Percentiles rank a stretch among this genome's conserved stretches.
Evolutionary conservation across 2,888 invertebrate genomes (phyloP).

Genomic region (Macrophya annulata): DNA sequence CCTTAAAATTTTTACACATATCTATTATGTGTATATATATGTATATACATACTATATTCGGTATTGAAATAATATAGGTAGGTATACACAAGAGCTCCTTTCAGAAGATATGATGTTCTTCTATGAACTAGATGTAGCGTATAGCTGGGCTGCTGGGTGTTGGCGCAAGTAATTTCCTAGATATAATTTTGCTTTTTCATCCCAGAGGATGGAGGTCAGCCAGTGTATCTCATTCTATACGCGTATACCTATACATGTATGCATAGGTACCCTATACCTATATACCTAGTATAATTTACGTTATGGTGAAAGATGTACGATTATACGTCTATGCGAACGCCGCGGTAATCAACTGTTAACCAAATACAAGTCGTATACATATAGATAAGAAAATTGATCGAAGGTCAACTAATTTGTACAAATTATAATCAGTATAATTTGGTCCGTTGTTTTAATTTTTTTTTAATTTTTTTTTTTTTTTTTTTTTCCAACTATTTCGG

Average conservation of each 20-base stretch:
- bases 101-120: conserved; percentile 22
- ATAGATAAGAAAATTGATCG: not conserved
- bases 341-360: no score
- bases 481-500: not conserved
- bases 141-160: conserved; percentile 25
- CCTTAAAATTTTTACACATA: not conserved
- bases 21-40: not conserved
- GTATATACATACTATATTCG: not conserved
- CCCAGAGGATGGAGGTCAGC: conserved; percentile 47
- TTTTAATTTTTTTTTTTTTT: not conserved
- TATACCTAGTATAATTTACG: not conserved
- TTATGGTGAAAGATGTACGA: not conserved
- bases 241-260: no score
- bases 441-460: not conserved
- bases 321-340: not conserved
- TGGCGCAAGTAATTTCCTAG: conserved; percentile 51
- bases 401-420: not conserved
- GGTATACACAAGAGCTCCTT: not conserved
- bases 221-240: conserved; percentile 48
- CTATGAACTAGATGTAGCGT: conserved; percentile 22
- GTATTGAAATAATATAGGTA: not conserved
- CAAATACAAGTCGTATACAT: not conserved
- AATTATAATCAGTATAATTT: not conserved
- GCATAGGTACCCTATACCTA: not conserved
- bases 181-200: conserved; percentile 50